Conservation (phyloP, 2,797 vertebrate species). For the Chromobotia macracanthus region DNA sequence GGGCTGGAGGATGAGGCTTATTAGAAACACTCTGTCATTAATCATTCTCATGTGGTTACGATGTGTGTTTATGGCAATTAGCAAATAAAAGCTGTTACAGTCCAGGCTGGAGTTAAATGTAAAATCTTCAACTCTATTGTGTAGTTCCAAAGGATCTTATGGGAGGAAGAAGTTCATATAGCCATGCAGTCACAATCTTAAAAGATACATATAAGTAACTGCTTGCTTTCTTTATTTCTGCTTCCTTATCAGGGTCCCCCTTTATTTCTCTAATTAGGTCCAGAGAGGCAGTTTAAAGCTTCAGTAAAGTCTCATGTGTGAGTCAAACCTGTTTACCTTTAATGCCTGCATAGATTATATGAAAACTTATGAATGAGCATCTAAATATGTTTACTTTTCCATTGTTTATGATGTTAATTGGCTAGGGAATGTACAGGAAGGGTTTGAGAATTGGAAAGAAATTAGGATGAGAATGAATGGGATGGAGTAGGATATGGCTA, state of each 20-base stretch:
- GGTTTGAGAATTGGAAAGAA: background rate
- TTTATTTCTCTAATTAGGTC: conserved; percentile 36
- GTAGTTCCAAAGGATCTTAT: background rate
- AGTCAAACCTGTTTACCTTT: background rate
- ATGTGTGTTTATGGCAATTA: background rate
- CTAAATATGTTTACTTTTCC: background rate
- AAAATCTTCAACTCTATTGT: background rate
- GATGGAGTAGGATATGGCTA: background rate
- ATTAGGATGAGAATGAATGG: background rate
- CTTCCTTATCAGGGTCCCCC: background rate
- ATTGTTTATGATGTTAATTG: conserved; percentile 3
- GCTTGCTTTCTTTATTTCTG: background rate
- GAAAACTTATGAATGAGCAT: conserved; percentile 4
- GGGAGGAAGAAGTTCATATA: background rate
- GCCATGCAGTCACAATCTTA: background rate
- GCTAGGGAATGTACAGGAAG: background rate
- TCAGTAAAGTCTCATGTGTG: background rate
- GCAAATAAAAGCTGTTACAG: background rate
- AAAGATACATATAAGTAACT: conserved; percentile 6
- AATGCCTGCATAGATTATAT: conserved; percentile 11
- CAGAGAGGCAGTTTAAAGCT: conserved; percentile 22
- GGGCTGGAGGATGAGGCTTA: background rate
- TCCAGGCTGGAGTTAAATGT: background rate
- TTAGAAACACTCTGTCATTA: conserved; percentile 3
- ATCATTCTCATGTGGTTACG: conserved; percentile 5